Conservation (phyloP, 2,888 invertebrate species). For the Pristionchus exspectatus region DNA sequence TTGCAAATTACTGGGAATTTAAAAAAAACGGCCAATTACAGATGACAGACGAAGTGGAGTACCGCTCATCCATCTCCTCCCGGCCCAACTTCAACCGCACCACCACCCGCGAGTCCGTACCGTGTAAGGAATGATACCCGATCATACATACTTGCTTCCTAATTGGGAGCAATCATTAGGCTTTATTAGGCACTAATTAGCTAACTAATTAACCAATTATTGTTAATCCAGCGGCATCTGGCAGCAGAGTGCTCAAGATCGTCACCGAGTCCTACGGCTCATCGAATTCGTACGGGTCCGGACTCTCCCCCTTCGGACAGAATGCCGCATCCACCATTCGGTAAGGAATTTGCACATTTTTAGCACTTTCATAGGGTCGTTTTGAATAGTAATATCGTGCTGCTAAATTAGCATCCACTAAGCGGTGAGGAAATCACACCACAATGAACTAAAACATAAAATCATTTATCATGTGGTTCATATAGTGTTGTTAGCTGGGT, state of each 20-base stretch:
- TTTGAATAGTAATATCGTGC: too few relatives aligned
- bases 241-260: slow-evolving; percentile 77
- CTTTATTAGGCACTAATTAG: not conserved
- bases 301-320: slow-evolving; percentile 69
- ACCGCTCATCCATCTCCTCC: slow-evolving; percentile 71
- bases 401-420: too few relatives aligned
- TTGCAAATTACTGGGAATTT: not conserved
- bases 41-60: slow-evolving; percentile 64
- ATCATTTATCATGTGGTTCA: too few relatives aligned
- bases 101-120: slow-evolving; percentile 49
- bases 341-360: not conserved
- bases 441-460: too few relatives aligned
- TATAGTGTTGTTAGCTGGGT: too few relatives aligned
- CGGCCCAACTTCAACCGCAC: slow-evolving; percentile 71
- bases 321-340: slow-evolving; percentile 80
- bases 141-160: too few relatives aligned
- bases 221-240: slow-evolving; percentile 58
- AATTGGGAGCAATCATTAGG: not conserved
- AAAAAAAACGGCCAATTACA: not conserved
- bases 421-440: too few relatives aligned
- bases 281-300: slow-evolving; percentile 60
- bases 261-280: slow-evolving; percentile 74
- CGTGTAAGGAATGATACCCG: not conserved
- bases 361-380: too few relatives aligned
- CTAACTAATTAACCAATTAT: not conserved